Evolutionary conservation across 2,888 invertebrate genomes (phyloP), one percentile per base, ranked within the genome.

Genomic region (Epistrophe grossulariae): DNA sequence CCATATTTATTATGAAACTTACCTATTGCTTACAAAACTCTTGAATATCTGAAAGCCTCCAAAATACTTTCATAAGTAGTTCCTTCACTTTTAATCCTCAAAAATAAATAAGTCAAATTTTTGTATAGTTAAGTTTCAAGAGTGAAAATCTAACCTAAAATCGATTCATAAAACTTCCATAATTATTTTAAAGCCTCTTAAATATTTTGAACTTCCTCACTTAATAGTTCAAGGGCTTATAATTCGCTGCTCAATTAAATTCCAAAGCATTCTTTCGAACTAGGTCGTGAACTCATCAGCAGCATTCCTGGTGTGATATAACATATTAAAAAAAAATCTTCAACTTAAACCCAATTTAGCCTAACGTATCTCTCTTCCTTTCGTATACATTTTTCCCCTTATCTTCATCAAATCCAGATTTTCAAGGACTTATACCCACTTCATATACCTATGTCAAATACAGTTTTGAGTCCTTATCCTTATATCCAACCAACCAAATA

Each of bases 381-480:
- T 11, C 31, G 3, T 4, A 3, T 48, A n/a, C 13, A 15, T 57
- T 73, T 24, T 10, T 24, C 19, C 19, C 57, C 59, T 59, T 19
- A 66, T 76, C 62, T 66, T 66, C 66, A 57, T 80, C 84, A 77
- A 62, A 68, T 71, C 8, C 84, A 81, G 60, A 68, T 64, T 73
- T 77, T 77, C 81, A 81, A 84, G 84, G 72, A 72, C 81, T 60
- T 19, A 24, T 35, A 40, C 48, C 45, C 77, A 81, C 80, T 84
- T 84, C 60, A 84, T 73, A 40, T 40, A 50, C 11, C 24, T 52
- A 62, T 84, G 84, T 84, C 84, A 81, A 77, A 71, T 77, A 72
- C 84, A 84, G 80, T 81, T 81, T 80, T 59, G 28, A 73, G 77
- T 81, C 81, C 84, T 80, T 84, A 66, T 83, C 52, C 60, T 48